Percentiles rank a stretch among this genome's conserved stretches.
Conservation (phyloP, 2,888 invertebrate species). For the Spilosoma lubricipeda region DNA sequence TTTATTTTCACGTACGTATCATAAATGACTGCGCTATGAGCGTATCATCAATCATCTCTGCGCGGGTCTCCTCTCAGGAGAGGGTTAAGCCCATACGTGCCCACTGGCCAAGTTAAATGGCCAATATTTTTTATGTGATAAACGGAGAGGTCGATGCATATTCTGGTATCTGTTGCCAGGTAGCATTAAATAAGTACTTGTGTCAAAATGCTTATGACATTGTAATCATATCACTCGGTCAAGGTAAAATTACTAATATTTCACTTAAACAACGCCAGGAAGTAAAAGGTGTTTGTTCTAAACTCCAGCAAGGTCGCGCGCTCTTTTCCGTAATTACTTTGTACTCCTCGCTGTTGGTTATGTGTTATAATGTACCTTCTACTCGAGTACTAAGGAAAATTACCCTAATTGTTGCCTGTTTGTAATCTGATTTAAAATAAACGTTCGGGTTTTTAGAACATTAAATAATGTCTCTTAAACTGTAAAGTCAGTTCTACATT, state of each 20-base stretch:
- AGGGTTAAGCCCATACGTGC: no score
- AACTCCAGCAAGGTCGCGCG: not conserved
- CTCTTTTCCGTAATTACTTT: not conserved
- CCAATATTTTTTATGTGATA: not conserved
- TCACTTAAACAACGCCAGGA: not conserved
- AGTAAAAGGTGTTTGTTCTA: conserved; percentile 8
- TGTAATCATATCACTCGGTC: not conserved
- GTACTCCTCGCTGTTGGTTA: not conserved
- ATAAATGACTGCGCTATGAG: no score
- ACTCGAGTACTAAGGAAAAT: not conserved
- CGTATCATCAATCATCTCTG: no score
- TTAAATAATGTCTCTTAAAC: no score
- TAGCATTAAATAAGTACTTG: not conserved
- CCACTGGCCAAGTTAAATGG: no score
- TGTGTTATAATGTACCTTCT: not conserved
- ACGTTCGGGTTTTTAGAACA: no score
- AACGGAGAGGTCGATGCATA: no score
- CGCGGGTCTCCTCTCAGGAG: no score
- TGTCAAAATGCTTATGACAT: not conserved
- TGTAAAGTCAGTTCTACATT: no score
- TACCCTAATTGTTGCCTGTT: not conserved
- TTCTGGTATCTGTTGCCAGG: not conserved
- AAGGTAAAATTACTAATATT: not conserved
- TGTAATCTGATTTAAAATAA: not conserved
- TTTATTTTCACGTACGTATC: no score